Evolutionary conservation across 1,140 invertebrate species (phyloP).

Genomic region (Argopecten irradians): DNA sequence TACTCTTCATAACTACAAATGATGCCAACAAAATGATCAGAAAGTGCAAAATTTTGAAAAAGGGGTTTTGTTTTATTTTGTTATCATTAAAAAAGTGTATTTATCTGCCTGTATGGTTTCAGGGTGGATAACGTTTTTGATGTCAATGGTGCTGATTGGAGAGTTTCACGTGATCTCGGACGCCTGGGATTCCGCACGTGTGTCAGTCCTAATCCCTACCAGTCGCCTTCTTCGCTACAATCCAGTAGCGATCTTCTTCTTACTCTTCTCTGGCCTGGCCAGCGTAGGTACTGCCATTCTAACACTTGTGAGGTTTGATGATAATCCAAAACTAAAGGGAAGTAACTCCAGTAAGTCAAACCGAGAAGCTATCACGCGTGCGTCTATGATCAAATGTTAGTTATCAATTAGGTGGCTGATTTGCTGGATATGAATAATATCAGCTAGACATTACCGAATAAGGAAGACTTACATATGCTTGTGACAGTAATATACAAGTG

Average conservation of each 20-base stretch:
- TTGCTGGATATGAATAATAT: too few relatives aligned
- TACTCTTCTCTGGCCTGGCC: neutral
- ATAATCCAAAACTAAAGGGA: neutral
- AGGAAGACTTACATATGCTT: too few relatives aligned
- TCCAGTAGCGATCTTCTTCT: neutral
- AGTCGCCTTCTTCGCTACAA: neutral
- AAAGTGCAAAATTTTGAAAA: too few relatives aligned
- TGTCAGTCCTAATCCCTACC: neutral
- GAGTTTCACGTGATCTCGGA: neutral
- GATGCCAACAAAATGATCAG: too few relatives aligned
- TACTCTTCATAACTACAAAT: too few relatives aligned
- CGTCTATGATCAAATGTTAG: neutral
- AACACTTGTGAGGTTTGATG: neutral
- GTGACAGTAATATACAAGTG: too few relatives aligned
- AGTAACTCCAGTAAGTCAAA: neutral
- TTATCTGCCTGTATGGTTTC: neutral
- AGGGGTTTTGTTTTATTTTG: too few relatives aligned
- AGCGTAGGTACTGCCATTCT: neutral
- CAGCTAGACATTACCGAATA: too few relatives aligned
- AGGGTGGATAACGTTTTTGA: neutral
- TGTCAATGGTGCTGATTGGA: neutral
- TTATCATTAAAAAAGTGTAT: too few relatives aligned
- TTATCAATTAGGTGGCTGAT: too few relatives aligned
- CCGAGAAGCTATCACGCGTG: neutral
- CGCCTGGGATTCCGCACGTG: neutral